Evolutionary conservation across 2,797 vertebrate genomes (phyloP).

Genomic region (Orientallactaga sibirica): DNA sequence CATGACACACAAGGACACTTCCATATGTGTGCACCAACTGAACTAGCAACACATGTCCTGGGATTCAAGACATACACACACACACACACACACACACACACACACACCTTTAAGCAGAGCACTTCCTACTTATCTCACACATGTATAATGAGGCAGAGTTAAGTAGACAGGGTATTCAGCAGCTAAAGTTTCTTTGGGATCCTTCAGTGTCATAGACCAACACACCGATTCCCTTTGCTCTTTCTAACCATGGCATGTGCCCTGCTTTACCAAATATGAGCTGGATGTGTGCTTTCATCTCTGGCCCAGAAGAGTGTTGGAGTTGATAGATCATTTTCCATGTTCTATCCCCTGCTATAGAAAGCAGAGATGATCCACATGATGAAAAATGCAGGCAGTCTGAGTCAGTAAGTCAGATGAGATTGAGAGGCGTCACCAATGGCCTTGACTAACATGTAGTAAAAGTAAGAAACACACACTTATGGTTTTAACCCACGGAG

Average conservation of each 20-base stretch:
- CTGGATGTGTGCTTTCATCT: background rate
- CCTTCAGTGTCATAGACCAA: background rate
- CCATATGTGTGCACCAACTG: background rate
- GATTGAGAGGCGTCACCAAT: background rate
- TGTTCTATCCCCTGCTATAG: background rate
- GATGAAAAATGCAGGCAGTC: background rate
- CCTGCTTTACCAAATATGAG: background rate
- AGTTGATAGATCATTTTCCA: background rate
- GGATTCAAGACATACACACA: background rate
- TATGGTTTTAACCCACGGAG: background rate
- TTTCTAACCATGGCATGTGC: background rate
- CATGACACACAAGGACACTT: background rate
- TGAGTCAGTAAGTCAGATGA: background rate
- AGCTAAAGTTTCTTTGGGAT: background rate
- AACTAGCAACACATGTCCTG: background rate
- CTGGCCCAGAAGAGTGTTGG: background rate
- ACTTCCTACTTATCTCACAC: background rate
- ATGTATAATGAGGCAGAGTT: background rate
- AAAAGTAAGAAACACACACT: background rate
- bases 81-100: too few relatives aligned
- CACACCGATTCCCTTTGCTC: background rate
- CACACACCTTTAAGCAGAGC: background rate
- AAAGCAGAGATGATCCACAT: background rate
- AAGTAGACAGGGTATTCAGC: background rate
- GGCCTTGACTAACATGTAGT: background rate